Evolutionary conservation across 2,113 vertebrate genomes (phyloP), one percentile per base, ranked within the genome.

Genomic region (Tetrao urogallus): DNA sequence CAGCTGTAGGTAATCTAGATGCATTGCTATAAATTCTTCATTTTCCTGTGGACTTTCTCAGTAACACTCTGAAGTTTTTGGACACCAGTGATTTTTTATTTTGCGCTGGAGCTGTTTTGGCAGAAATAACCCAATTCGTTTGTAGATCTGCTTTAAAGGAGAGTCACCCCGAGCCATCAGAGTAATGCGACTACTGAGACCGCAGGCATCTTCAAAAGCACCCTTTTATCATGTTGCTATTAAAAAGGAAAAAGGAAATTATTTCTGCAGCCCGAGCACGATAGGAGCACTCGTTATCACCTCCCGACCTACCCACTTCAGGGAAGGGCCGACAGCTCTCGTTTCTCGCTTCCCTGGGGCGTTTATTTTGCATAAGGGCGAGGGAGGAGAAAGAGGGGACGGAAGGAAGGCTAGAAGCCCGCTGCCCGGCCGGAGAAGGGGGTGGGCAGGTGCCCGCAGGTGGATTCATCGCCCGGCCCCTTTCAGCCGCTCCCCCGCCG

Each of bases 151-250:
- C 66, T 81, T 65, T 45, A 32, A 36, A 38, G 67, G 18, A 42
- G 42, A 70, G 64, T 25, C 36, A 54, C 45, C 30, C 7, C 34
- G 36, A 40, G 20, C 27, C 42, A 19, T 24, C n/a, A 19, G 5
- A 52, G 16, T 17, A 50, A 27, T 0, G 0, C 2, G 11, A 36
- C 56, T 47, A 38, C 3, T 17, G 48, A 69, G 34, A 7, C 0
- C 1, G 5, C 69, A 60, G 30, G 19, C 13, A 28, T 77, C 82
- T 88, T 82, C 70, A 47, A 15, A 75, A 17, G 42, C 2, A 8
- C 2, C 9, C 16, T 30, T 42, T 70, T 66, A 82, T 80, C 45
- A 88, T 73, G 25, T 6, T 28, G 10, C 5, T 28, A 60, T 20
- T 66, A 36, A 60, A 27, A 36, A 66, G 36, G 4, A 14, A 87